Evolutionary conservation across 2,113 vertebrate genomes (phyloP).

Genomic region (Acrocephalus arundinaceus): DNA sequence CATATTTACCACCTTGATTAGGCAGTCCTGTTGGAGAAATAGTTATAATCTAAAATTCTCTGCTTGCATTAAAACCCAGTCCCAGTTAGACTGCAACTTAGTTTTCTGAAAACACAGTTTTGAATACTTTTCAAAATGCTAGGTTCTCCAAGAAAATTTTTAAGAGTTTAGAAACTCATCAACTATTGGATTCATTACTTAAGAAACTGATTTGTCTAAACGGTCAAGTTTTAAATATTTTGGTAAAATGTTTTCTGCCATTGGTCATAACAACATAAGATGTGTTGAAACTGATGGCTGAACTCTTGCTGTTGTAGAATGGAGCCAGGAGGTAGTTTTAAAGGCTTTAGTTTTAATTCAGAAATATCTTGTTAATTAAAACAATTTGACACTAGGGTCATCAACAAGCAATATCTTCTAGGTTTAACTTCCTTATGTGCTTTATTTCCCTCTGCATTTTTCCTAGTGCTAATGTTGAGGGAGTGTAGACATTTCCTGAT

Average conservation of each 20-base stretch:
- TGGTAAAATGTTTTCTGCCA: neutral
- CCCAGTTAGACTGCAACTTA: neutral
- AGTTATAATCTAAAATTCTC: neutral
- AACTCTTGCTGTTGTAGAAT: neutral
- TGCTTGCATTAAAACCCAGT: slow-evolving; percentile 1
- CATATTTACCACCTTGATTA: neutral
- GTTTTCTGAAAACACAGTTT: neutral
- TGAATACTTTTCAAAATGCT: slow-evolving; percentile 31
- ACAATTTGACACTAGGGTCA: neutral
- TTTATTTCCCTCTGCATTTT: neutral
- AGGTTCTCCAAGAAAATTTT: neutral
- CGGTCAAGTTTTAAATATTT: neutral
- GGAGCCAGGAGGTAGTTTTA: neutral
- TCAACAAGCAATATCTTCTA: neutral
- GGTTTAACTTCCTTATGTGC: neutral
- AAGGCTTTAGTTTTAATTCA: neutral
- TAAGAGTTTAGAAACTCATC: neutral
- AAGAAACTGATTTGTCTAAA: neutral
- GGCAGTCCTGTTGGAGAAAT: neutral
- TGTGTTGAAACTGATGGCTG: neutral
- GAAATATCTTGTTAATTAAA: neutral
- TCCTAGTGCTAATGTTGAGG: neutral
- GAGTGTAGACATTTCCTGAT: neutral
- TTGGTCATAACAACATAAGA: fast-evolving
- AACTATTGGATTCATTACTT: neutral